Evolutionary conservation across 2,113 vertebrate genomes (phyloP), one percentile per base, ranked within the genome.

Genomic region (Sclerurus mexicanus): DNA sequence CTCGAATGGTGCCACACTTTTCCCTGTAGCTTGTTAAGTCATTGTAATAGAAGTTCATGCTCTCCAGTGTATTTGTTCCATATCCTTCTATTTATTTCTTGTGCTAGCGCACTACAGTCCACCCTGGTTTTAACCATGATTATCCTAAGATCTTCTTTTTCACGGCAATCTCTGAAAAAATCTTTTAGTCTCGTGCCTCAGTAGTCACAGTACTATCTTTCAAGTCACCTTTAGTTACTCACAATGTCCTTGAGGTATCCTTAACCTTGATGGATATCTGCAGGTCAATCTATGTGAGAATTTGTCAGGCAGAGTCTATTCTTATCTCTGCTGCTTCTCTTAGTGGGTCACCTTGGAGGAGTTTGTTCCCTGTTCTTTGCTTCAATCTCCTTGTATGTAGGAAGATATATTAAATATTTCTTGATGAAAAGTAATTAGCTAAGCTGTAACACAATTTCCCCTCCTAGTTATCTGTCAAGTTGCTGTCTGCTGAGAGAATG

Each of bases 401-500:
- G 64, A 92, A 85, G 47, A 81, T 42, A 59, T 88, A 74, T 25
- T 95, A 84, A 86, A 71, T 78, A 81, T 84, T 88, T 95, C 68
- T 67, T 85, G 68, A 95, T 89, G 64, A 95, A 90, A 92, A 93
- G 52, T n/a, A 89, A 91, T 93, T 96, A 95, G 86, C 37, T 80
- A 95, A 86, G 79, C 80, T 4, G 1, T 81, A 92, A 90, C 46
- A 75, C 39, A 87, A 67, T 84, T 87, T 72, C 27, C 33, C 27
- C 39, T 86, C 73, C 33, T 87, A 84, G 87, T 93, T 95, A 90
- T 87, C 91, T 84, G 60, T 81, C 72, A 89, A 47, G 33, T 24
- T 67, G 50, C 42, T 72, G 31, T 81, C 69, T 95, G 44, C 56
- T 89, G 76, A 93, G 53, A 64, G 24, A 40, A 39, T 67, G 23